phyloP scores from a whole-genome alignment of 2,888 invertebrate species.

The Rotaria magnacalcarata region DNA sequence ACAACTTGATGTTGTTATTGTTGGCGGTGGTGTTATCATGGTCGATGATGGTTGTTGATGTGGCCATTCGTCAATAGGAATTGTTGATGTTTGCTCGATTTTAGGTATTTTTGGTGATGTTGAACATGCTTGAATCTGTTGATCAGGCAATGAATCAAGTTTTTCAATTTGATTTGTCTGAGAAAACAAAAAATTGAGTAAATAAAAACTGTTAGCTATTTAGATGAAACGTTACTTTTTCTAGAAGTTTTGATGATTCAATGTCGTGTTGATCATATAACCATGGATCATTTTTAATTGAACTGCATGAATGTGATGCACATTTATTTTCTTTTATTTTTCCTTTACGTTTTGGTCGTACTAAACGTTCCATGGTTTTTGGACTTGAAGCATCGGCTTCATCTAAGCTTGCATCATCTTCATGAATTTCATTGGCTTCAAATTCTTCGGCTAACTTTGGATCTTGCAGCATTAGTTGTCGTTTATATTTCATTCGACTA shows the following conservation, averaged over 20 bases:
- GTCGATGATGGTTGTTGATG: not conserved
- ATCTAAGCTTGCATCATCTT: constrained; percentile 20
- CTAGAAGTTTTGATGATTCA: not conserved
- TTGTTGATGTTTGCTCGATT: not conserved
- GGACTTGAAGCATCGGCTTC: not conserved
- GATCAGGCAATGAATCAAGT: not conserved
- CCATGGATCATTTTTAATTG: constrained; percentile 4
- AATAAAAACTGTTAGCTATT: no score
- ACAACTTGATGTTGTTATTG: not conserved
- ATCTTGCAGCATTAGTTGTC: constrained; percentile 30
- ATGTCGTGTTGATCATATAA: not conserved
- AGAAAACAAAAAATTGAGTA: no score
- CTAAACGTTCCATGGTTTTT: not conserved
- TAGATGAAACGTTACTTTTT: not conserved
- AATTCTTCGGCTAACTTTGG: constrained; percentile 38
- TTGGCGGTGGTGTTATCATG: constrained; percentile 9
- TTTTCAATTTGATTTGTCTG: not conserved
- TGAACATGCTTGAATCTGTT: constrained; percentile 4
- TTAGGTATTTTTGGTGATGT: not conserved
- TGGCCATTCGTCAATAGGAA: not conserved
- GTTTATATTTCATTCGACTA: constrained; percentile 25
- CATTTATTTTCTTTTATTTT: not conserved
- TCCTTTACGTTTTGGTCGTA: not conserved
- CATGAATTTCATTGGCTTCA: constrained; percentile 37
- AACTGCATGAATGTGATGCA: constrained; percentile 4